Evolutionary conservation across 2,797 vertebrate genomes (phyloP).

Genomic region (Rhyacichthys aspro): DNA sequence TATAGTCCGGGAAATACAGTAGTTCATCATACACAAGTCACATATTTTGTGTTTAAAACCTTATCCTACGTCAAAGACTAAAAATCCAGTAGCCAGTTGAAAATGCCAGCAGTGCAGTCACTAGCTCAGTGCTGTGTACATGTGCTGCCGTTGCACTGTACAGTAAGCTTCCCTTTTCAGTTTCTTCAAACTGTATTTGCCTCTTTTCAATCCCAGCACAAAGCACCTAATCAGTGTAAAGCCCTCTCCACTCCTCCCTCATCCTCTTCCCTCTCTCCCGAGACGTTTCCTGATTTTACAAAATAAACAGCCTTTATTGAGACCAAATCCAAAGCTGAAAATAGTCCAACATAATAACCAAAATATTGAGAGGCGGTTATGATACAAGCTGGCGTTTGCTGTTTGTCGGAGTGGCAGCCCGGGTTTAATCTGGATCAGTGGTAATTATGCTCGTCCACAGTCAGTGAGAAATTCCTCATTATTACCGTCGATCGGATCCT

Average conservation of each 20-base stretch:
- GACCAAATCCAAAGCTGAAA: constrained; percentile 42
- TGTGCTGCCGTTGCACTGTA: constrained; percentile 24
- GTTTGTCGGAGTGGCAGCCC: constrained; percentile 57
- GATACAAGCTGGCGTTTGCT: constrained; percentile 51
- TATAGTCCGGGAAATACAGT: too few relatives aligned
- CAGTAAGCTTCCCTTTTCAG: constrained; percentile 44
- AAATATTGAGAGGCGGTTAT: constrained; percentile 39
- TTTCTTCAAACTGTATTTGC: constrained; percentile 7
- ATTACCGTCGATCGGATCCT: constrained; percentile 69
- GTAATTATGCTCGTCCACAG: constrained; percentile 75
- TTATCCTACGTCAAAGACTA: neutral
- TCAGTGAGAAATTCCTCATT: constrained; percentile 74
- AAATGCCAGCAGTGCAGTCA: constrained; percentile 1
- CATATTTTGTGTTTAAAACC: neutral
- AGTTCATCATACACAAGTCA: too few relatives aligned
- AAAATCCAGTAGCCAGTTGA: neutral
- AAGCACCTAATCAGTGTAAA: constrained; percentile 57
- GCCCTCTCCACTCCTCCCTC: constrained; percentile 47
- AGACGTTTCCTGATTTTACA: constrained; percentile 47
- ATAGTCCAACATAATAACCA: constrained; percentile 39
- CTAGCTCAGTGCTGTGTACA: constrained; percentile 28
- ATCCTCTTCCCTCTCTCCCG: constrained; percentile 33
- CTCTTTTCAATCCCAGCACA: constrained; percentile 48
- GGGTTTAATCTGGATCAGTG: constrained; percentile 70
- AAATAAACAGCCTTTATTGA: constrained; percentile 56